phyloP scores from a whole-genome alignment of 1,140 invertebrate genomes.

The Euborellia annulipes region DNA sequence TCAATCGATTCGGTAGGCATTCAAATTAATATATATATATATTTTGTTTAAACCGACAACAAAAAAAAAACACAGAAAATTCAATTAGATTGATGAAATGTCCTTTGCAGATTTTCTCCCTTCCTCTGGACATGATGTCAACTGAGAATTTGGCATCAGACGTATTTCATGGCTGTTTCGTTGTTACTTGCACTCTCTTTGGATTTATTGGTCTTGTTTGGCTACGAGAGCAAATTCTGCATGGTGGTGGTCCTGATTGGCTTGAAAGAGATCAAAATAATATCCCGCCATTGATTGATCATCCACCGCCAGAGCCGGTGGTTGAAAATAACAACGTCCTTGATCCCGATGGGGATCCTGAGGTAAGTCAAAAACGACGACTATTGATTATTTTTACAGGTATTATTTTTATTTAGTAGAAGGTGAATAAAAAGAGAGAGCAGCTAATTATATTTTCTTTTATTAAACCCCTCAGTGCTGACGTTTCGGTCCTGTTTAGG shows the following conservation, averaged over 20 bases:
- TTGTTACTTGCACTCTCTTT: conserved; percentile 90
- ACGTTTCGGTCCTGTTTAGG: too few relatives aligned
- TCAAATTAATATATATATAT: neutral
- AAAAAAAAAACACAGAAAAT: too few relatives aligned
- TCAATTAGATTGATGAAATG: neutral
- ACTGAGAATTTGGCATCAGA: conserved; percentile 85
- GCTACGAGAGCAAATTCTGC: conserved; percentile 94
- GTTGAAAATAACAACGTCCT: conserved; percentile 31
- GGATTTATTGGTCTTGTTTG: conserved; percentile 95
- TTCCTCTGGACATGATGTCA: conserved; percentile 84
- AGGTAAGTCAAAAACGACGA: conserved; percentile 1
- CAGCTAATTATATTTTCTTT: too few relatives aligned
- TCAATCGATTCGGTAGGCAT: conserved; percentile 52
- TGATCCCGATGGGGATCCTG: conserved; percentile 22
- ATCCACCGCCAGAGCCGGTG: conserved; percentile 20
- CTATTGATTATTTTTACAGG: neutral
- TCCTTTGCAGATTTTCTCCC: conserved; percentile 42
- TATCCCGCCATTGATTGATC: conserved; percentile 21
- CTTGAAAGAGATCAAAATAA: conserved; percentile 49
- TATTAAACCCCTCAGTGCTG: too few relatives aligned
- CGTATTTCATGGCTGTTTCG: conserved; percentile 90
- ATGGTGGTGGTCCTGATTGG: conserved; percentile 93
- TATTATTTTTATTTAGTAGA: neutral
- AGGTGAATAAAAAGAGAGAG: too few relatives aligned
- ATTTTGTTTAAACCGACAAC: too few relatives aligned